Conservation (phyloP, 1,140 invertebrate species). For the Drosophila rufa region DNA sequence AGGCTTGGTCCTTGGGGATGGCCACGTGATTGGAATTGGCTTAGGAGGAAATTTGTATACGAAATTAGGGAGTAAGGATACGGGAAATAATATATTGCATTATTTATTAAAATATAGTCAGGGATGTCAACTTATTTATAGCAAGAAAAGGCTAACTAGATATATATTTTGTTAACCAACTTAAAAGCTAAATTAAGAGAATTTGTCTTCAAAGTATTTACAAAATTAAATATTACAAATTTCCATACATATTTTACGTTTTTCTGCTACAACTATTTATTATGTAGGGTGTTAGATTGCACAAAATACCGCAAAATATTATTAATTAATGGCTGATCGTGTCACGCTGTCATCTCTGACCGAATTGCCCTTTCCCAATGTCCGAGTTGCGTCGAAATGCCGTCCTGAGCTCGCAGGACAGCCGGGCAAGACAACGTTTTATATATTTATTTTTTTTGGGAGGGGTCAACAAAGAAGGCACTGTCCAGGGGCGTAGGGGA, state of each 20-base stretch:
- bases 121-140: not conserved
- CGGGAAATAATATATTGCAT: not conserved
- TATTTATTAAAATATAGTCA: not conserved
- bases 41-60: not conserved
- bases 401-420: conserved; percentile 32
- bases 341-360: conserved; percentile 26
- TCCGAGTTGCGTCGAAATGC: conserved; percentile 23
- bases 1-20: conserved; percentile 21
- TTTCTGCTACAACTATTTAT: not conserved
- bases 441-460: not conserved
- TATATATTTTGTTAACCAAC: too few relatives aligned
- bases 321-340: not conserved
- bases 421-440: conserved; percentile 35
- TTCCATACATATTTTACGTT: too few relatives aligned
- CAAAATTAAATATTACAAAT: too few relatives aligned
- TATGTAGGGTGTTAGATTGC: too few relatives aligned
- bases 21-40: conserved; percentile 3
- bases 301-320: too few relatives aligned
- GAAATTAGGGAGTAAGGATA: too few relatives aligned
- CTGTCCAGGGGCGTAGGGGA: conserved; percentile 11
- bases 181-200: too few relatives aligned
- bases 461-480: conserved; percentile 26
- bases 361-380: conserved; percentile 1
- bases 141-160: too few relatives aligned
- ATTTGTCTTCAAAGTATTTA: too few relatives aligned